Base-by-base conservation (phyloP, 1,140 invertebrate genomes). In the Melipona quadrifasciata region DNA sequence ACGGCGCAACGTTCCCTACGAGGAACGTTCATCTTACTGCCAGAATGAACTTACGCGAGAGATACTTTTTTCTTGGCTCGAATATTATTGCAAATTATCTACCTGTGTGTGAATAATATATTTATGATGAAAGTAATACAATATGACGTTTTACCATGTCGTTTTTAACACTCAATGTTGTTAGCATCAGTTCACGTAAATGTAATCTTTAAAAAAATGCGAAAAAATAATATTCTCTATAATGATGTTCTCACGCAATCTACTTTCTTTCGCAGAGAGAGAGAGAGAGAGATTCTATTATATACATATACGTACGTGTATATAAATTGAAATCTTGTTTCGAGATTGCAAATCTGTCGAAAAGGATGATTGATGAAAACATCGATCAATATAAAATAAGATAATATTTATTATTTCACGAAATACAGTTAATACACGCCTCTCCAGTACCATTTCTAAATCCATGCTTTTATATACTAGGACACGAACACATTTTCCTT, bases 391-490 rank as follows among this genome's bases (percentile, higher is more conserved):
- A 89, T 90, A 89, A 90, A 89, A 90, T 89, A 90, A 89, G 88
- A 90, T 89, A 87, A 87, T 87, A 89, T 90, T 90, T 89, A 90
- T 90, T 90, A 90, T 87, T 87, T 89, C 86, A 83, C 61, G 86
- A 87, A 86, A 90, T 90, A 89, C 85, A 90, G 71, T 85, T 87
- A 87, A 81, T 90, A 80, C 89, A 89, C 82, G 85, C 86, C 85
- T 87, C 80, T 80, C 70, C 88, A 80, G 77, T 82, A 79, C 64
- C 78, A 78, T 77, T 86, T 88, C 88, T 77, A 84, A 79, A 84
- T 75, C 84, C 76, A 55, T 73, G 73, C 39, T 67, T 55, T 31
- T 80, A 70, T 67, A 73, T 72, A 80, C 87, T 88, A 89, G 83
- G 87, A 89, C 83, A 85, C 19, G 57, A 88, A 88, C 83, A 88